These are phyloP conservation scores for Mastomys coucha DNA, from an alignment of 2,113 vertebrate genomes.

Conservation along the genomic window DNA sequence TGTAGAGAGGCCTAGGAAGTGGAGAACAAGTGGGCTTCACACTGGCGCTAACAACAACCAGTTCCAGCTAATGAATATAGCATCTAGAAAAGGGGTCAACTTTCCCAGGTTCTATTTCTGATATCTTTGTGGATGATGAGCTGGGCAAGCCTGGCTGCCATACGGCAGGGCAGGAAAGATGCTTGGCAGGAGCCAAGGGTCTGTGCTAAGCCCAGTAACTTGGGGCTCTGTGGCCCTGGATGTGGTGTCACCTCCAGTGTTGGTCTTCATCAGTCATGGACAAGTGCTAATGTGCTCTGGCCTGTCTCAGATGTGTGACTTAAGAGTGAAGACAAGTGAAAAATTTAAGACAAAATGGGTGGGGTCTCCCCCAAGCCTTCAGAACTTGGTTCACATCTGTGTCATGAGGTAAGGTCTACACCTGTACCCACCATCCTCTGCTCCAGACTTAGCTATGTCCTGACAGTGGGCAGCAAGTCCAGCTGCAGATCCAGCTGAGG, in stretches of 20 bases:
- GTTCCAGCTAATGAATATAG: neutral
- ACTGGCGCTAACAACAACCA: neutral
- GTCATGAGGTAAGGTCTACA: no score
- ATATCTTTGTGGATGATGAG: neutral
- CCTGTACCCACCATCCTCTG: neutral
- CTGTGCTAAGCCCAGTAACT: no score
- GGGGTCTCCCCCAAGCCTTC: no score
- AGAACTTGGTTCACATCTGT: neutral
- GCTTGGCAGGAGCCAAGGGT: neutral
- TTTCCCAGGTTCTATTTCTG: no score
- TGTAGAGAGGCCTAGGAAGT: neutral
- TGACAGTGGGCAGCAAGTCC: neutral
- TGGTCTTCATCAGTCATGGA: neutral
- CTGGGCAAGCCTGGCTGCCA: neutral
- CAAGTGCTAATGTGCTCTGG: no score
- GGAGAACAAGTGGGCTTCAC: neutral
- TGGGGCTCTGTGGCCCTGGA: neutral
- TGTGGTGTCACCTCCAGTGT: neutral
- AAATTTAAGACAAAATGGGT: neutral
- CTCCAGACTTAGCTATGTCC: no score
- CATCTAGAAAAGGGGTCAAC: accelerated
- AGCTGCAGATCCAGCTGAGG: neutral
- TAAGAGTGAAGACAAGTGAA: accelerated
- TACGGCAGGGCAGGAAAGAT: no score
- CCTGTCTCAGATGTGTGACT: neutral